Base-by-base conservation (phyloP, 2,888 invertebrate species). In the Drosophila macrothrix region DNA sequence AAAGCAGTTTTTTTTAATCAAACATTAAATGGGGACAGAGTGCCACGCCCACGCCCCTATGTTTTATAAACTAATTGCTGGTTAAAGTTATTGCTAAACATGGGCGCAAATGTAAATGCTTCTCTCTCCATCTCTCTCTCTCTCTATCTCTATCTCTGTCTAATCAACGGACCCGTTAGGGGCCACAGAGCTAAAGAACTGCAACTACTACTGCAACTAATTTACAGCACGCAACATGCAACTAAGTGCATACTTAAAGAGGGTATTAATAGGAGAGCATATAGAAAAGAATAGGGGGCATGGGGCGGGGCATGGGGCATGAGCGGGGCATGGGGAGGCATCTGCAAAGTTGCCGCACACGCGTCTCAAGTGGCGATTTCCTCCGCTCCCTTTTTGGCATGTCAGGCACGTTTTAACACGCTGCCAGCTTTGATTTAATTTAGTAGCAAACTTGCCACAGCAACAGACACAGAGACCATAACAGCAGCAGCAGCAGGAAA, bases 391-490 rank as follows among this genome's bases (percentile, higher is more conserved):
- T 66, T 73, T 73, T 67, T 73, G 88, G 88, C 90, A 90, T 84
- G 84, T 88, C 83, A 73, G 87, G 87, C 85, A 90, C 85, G 90
- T 89, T 90, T 90, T 87, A 87, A 75, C 84, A 87, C 90, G 89
- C 90, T 84, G 90, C 90, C 86, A 87, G 90, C 84, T 90, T 89
- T 87, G 87, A 87, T 87, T 87, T 87, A 90, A 87, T 87, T 87
- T 87, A 90, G 82, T 79, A 72, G 78, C 88, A 83, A 86, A 86
- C 78, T 80, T 76, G 78, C 77, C 81, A 59, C 79, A 56, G 41
- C 55, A 41, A 52, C 37, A 37, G 19, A n/a, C 52, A 56, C 50
- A 59, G 49, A 55, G 55, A 46, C 46, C 46, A 22, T 22, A 46
- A 22, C 22, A 43, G 28, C 25, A 29, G 29, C 35, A n/a, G n/a